Percentiles rank a stretch among this genome's conserved stretches.
These are phyloP conservation scores for Centropus unirufus DNA, from an alignment of 2,113 vertebrate species.

Conservation along the genomic window DNA sequence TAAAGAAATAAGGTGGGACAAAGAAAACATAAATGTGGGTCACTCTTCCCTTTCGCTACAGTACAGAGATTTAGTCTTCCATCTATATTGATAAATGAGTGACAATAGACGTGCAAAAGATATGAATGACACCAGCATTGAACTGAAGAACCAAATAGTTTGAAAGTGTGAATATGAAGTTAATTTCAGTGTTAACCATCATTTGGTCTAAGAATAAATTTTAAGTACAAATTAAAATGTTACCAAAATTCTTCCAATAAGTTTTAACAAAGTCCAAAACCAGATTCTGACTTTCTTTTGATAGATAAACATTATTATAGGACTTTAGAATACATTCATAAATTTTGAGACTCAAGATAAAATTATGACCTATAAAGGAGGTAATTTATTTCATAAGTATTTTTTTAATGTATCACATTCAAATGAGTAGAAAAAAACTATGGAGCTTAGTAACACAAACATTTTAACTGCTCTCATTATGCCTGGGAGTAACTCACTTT, in stretches of 20 bases:
- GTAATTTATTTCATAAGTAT: not conserved
- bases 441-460: not conserved
- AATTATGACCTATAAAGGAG: not conserved
- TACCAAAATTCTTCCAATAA: not conserved
- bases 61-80: not conserved
- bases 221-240: not conserved
- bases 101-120: not conserved
- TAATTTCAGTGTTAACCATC: not conserved
- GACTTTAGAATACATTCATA: not conserved
- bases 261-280: not conserved
- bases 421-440: not conserved
- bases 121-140: not conserved
- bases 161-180: not conserved
- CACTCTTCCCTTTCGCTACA: conserved; percentile 1
- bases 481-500: not conserved
- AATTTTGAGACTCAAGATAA: not conserved
- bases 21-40: not conserved
- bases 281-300: not conserved
- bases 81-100: not conserved
- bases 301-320: not conserved
- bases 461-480: not conserved
- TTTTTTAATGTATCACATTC: not conserved
- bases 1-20: not conserved
- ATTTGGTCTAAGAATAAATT: not conserved
- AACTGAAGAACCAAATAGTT: not conserved